phyloP scores from a whole-genome alignment of 2,113 vertebrate species.

The Rhinoptilus africanus region DNA sequence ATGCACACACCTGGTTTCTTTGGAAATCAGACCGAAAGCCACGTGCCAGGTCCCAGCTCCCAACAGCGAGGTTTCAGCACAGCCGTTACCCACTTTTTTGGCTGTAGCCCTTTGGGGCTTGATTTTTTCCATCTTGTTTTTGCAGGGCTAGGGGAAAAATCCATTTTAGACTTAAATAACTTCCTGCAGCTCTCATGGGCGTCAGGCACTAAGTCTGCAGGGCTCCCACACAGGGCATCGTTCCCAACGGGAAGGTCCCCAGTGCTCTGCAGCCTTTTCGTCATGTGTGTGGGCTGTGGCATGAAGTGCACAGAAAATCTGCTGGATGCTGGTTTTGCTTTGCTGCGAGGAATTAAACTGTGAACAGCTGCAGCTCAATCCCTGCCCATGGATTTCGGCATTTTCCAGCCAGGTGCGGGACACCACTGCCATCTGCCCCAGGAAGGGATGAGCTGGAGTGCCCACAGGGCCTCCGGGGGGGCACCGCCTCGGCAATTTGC shows the following conservation, averaged over 20 bases:
- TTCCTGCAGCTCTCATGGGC: neutral
- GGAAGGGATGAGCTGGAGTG: fast-evolving
- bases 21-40: neutral
- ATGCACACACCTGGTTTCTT: neutral
- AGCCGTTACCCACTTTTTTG: fast-evolving
- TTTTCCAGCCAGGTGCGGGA: neutral
- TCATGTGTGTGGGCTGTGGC: neutral
- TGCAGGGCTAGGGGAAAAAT: neutral
- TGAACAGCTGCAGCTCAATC: neutral
- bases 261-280: neutral
- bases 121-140: neutral
- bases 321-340: neutral
- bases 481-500: fast-evolving
- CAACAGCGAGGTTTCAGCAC: neutral
- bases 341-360: neutral
- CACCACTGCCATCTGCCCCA: neutral
- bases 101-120: neutral
- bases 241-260: neutral
- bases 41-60: neutral
- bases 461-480: neutral
- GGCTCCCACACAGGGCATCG: fast-evolving
- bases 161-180: neutral
- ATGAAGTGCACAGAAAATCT: neutral
- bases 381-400: neutral
- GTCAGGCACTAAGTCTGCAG: neutral